Conservation (phyloP, 2,113 vertebrate species). For the Apeltes quadracus region DNA sequence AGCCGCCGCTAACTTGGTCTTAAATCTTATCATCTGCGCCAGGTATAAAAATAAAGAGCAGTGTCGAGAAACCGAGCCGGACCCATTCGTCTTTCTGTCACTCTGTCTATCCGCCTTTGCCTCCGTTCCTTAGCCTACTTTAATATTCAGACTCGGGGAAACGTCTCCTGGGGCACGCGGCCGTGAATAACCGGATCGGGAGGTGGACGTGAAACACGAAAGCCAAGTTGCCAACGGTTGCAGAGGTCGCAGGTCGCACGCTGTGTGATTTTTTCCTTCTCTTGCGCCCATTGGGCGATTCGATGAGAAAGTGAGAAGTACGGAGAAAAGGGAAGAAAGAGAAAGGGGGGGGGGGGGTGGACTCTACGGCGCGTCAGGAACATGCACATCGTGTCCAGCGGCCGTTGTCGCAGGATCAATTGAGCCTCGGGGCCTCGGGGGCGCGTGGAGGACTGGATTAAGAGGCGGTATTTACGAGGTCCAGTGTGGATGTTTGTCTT, state of each 20-base stretch:
- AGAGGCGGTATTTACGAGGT: slow-evolving; percentile 66
- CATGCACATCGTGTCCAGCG: slow-evolving; percentile 52
- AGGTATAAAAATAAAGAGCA: slow-evolving; percentile 86
- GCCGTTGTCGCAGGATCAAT: slow-evolving; percentile 62
- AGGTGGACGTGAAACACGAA: slow-evolving; percentile 11
- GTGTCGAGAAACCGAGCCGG: slow-evolving; percentile 76
- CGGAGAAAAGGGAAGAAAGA: slow-evolving; percentile 16
- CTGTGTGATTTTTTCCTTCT: not conserved
- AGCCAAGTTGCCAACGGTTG: slow-evolving; percentile 1
- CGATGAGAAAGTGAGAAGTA: slow-evolving; percentile 5
- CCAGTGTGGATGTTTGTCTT: slow-evolving; percentile 58
- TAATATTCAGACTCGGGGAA: slow-evolving; percentile 58
- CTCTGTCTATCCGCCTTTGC: slow-evolving; percentile 65
- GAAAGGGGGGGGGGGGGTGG: slow-evolving; percentile 3
- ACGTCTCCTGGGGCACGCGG: slow-evolving; percentile 33
- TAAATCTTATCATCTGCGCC: slow-evolving; percentile 85
- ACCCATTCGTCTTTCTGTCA: slow-evolving; percentile 81
- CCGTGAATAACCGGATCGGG: slow-evolving; percentile 29
- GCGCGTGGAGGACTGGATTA: slow-evolving; percentile 68
- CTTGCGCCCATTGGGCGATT: not conserved
- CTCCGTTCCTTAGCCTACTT: slow-evolving; percentile 70
- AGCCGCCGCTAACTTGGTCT: slow-evolving; percentile 84
- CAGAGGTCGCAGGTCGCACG: not conserved
- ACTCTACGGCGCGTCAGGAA: slow-evolving; percentile 35
- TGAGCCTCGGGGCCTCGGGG: slow-evolving; percentile 56